Percentiles rank a stretch among this genome's conserved stretches.
Evolutionary conservation across 1,140 invertebrate species (phyloP).

Genomic region (Rhyacophila brunnea): DNA sequence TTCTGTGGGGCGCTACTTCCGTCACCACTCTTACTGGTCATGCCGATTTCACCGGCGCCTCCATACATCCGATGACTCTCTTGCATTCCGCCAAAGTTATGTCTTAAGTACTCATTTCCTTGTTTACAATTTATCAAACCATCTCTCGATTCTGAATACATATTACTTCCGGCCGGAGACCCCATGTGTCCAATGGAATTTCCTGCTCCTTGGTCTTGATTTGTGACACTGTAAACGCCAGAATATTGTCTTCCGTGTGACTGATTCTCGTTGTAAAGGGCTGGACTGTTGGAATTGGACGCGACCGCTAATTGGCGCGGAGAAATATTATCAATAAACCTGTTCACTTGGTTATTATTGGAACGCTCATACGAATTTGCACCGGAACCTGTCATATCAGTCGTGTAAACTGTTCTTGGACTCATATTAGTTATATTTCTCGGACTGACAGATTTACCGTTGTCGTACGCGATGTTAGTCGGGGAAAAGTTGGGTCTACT

Average conservation of each 20-base stretch:
- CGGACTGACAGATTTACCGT: slow-evolving; percentile 43
- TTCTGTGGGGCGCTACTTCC: background rate
- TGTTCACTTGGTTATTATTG: slow-evolving; percentile 20
- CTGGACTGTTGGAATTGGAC: slow-evolving; percentile 40
- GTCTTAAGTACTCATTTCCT: slow-evolving; percentile 19
- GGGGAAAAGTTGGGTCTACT: slow-evolving; percentile 28
- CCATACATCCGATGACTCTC: slow-evolving; percentile 11
- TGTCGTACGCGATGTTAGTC: slow-evolving; percentile 38
- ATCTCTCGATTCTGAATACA: slow-evolving; percentile 18
- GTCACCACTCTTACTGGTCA: slow-evolving; percentile 14
- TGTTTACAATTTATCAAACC: slow-evolving; percentile 13
- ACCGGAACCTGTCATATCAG: slow-evolving; percentile 37
- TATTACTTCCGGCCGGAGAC: no score
- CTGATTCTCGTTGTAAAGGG: slow-evolving; percentile 42
- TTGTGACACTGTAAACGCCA: slow-evolving; percentile 40
- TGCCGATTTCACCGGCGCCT: background rate
- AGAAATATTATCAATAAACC: slow-evolving; percentile 23
- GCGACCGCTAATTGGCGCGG: slow-evolving; percentile 28
- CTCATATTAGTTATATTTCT: slow-evolving; percentile 46
- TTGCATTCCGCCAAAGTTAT: slow-evolving; percentile 21
- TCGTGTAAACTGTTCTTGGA: slow-evolving; percentile 42
- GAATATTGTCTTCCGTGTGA: slow-evolving; percentile 39
- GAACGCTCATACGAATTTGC: slow-evolving; percentile 42
- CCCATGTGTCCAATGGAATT: no score
- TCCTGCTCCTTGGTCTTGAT: slow-evolving; percentile 14